Conservation (phyloP, 2,113 vertebrate genomes). For the Otus sunia region DNA sequence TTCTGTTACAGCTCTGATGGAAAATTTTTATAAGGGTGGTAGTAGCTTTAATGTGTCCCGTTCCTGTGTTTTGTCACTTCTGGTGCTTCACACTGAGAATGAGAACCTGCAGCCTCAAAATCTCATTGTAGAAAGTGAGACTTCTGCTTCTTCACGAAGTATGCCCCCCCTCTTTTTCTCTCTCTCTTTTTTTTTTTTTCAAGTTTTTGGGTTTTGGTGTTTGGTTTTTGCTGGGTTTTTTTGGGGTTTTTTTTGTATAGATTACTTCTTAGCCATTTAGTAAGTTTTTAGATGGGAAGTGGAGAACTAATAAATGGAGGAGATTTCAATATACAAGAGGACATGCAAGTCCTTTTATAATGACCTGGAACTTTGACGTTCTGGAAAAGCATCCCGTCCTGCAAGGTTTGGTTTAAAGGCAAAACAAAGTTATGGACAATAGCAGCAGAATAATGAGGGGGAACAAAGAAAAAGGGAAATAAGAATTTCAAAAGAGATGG, state of each 20-base stretch:
- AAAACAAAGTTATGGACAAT: rapidly evolving
- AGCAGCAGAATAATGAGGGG: not conserved
- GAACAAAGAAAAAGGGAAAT: rapidly evolving
- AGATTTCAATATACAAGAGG: not conserved
- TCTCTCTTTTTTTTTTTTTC: no score
- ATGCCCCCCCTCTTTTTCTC: not conserved
- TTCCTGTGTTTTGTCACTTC: not conserved
- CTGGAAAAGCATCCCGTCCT: no score
- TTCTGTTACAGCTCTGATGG: no score
- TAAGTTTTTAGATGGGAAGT: not conserved
- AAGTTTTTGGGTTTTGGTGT: no score
- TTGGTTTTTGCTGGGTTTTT: no score
- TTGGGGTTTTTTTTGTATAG: not conserved
- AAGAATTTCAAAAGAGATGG: not conserved
- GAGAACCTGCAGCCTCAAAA: not conserved
- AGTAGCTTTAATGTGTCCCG: not conserved
- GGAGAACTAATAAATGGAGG: not conserved
- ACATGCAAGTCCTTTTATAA: not conserved
- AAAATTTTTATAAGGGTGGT: rapidly evolving
- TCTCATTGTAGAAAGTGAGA: not conserved
- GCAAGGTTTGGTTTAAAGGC: not conserved
- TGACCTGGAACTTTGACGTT: not conserved
- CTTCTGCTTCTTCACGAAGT: not conserved
- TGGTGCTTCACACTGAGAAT: not conserved
- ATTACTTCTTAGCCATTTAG: not conserved